A percentile compares a stretch with the other conserved stretches of the same genome.
phyloP scores from a whole-genome alignment of 2,888 invertebrate species.

The Tetranychus piercei region DNA sequence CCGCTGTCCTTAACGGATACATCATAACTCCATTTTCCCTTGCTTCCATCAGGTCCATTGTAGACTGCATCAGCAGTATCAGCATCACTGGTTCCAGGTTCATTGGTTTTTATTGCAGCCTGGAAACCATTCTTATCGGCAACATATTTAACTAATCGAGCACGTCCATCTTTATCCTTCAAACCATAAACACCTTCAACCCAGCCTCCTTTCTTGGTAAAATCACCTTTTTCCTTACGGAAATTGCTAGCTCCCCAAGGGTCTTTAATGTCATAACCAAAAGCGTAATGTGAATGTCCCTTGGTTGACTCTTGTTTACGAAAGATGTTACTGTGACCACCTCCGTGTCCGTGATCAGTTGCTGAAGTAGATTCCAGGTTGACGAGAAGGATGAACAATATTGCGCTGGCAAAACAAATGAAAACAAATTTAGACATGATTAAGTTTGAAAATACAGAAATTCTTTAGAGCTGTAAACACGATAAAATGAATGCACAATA shows the following conservation, averaged over 20 bases:
- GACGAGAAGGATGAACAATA: background rate
- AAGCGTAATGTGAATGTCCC: background rate
- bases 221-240: conserved; percentile 3
- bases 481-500: too few species aligned
- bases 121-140: conserved; percentile 24
- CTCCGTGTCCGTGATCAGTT: background rate
- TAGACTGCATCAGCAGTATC: conserved; percentile 15
- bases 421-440: background rate
- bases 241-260: conserved; percentile 9
- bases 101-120: conserved; percentile 25
- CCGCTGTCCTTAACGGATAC: background rate
- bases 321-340: conserved; percentile 2
- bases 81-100: conserved; percentile 22
- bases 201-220: background rate
- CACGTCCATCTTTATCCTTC: conserved; percentile 6
- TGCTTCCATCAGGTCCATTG: conserved; percentile 13
- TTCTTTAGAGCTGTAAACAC: too few species aligned
- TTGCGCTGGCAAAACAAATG: background rate
- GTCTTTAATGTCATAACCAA: conserved; percentile 8
- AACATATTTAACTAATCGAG: conserved; percentile 22
- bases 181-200: conserved; percentile 10
- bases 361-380: background rate
- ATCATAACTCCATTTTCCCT: background rate
- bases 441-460: too few species aligned
- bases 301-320: background rate